Conservation (phyloP, 2,888 invertebrate genomes). For the Atherix ibis region DNA sequence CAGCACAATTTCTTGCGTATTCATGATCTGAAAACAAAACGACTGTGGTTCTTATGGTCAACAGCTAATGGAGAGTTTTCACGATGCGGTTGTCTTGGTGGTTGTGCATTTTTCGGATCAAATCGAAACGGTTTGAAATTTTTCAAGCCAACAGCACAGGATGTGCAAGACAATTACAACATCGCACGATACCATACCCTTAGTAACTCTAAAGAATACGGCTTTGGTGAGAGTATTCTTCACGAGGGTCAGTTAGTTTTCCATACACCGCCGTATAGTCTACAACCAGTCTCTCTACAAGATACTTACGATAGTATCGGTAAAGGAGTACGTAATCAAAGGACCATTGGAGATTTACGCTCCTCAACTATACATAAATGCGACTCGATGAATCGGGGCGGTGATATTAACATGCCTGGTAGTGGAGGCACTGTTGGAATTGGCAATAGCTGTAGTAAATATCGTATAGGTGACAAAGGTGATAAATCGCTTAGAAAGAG, state of each 20-base stretch:
- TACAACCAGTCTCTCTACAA: constrained; percentile 58
- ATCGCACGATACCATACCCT: constrained; percentile 53
- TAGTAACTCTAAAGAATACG: constrained; percentile 64
- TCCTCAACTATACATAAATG: too few relatives aligned
- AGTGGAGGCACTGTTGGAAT: too few relatives aligned
- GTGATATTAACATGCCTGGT: too few relatives aligned
- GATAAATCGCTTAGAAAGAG: constrained; percentile 21
- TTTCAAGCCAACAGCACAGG: constrained; percentile 69
- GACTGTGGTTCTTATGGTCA: constrained; percentile 92
- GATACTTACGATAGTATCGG: constrained; percentile 38
- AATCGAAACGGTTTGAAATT: constrained; percentile 80
- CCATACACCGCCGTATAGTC: constrained; percentile 76
- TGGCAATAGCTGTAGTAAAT: constrained; percentile 21
- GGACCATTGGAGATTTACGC: too few relatives aligned
- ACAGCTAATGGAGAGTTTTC: constrained; percentile 39
- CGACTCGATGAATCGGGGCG: too few relatives aligned
- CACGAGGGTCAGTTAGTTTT: constrained; percentile 77
- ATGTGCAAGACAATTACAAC: constrained; percentile 67
- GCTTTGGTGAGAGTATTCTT: constrained; percentile 86
- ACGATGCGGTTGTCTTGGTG: constrained; percentile 91
- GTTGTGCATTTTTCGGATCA: constrained; percentile 85
- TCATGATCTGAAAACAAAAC: constrained; percentile 70
- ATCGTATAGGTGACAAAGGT: constrained; percentile 20
- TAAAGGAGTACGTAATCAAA: constrained; percentile 18
- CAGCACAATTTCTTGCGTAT: constrained; percentile 69